Base-by-base conservation (phyloP, 2,797 vertebrate species). In the Eupleurogrammus muticus region DNA sequence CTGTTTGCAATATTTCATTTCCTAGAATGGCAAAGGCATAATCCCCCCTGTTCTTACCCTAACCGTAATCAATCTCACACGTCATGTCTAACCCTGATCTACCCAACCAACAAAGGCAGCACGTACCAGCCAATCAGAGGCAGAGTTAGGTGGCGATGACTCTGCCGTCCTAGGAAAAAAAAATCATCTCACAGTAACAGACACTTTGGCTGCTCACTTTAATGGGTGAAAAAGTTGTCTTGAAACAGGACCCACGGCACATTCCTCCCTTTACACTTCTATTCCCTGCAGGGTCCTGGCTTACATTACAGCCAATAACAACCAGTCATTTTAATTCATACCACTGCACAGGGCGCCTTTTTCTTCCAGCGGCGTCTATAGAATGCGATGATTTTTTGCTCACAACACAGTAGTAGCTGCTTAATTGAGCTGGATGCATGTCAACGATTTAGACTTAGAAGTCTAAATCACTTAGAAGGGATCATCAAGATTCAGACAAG, bases 401-500 rank as follows among this genome's bases (percentile, higher is more conserved):
- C 66, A 55, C 63, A 52, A 66, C 74, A 55, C 63, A 55, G 64
- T 76, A 62, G 79, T 79, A 51, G 72, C 70, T 79, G 79, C 67
- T 85, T 89, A 91, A 90, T 89, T 90, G 86, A 90, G 83, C 82
- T 86, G 88, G 81, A 88, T 85, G 86, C 64, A 42, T 70, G 62
- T 88, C 86, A 83, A 67, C 82, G 80, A 92, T 92, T 92, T 28
- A 28, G 28, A 28, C 28, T 28, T 28, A 28, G 28, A 28, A 28
- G 28, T 28, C 28, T 28, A 28, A 28, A 28, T 90, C 87, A 90
- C 87, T 90, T 84, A 83, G 84, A 85, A 75, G 73, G 79, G 84
- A 85, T 89, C 85, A 90, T 92, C 90, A 87, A 90, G 87, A 92
- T 93, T 92, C 92, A 81, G 83, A 90, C 82, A 78, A 87, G 88